These are phyloP conservation scores for Formica exsecta DNA, from an alignment of 1,140 invertebrate genomes.

Conservation along the genomic window DNA sequence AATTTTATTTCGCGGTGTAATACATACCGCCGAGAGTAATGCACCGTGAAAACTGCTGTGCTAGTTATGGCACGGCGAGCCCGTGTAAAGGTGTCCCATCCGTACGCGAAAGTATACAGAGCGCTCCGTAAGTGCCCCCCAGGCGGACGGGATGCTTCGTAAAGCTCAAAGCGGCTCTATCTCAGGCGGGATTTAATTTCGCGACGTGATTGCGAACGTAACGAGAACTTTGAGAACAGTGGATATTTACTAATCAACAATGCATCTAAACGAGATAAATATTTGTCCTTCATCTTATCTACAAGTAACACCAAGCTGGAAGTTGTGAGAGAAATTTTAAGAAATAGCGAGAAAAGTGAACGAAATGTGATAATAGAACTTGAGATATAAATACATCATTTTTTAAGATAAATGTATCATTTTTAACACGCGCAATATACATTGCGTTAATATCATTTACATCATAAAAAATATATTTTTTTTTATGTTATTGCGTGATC, in stretches of 20 bases:
- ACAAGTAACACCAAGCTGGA: neutral
- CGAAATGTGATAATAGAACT: neutral
- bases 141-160: slow-evolving; percentile 2
- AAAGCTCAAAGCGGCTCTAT: slow-evolving; percentile 45
- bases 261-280: slow-evolving; percentile 44
- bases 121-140: slow-evolving; percentile 42
- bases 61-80: neutral
- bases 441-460: slow-evolving; percentile 1
- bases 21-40: slow-evolving; percentile 12
- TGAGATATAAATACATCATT: neutral
- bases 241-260: slow-evolving; percentile 44
- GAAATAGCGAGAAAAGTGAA: neutral
- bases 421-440: neutral
- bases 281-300: neutral
- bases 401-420: neutral
- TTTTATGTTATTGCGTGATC: neutral
- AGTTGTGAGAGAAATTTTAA: neutral
- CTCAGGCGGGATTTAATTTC: slow-evolving; percentile 47
- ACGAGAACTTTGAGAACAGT: slow-evolving; percentile 55
- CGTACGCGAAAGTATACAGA: slow-evolving; percentile 43
- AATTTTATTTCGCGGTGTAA: slow-evolving; percentile 51
- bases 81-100: slow-evolving; percentile 17
- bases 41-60: slow-evolving; percentile 29
- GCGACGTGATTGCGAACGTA: slow-evolving; percentile 44
- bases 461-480: neutral